Conservation (phyloP, 1,140 invertebrate genomes). For the Drosophila tani region DNA sequence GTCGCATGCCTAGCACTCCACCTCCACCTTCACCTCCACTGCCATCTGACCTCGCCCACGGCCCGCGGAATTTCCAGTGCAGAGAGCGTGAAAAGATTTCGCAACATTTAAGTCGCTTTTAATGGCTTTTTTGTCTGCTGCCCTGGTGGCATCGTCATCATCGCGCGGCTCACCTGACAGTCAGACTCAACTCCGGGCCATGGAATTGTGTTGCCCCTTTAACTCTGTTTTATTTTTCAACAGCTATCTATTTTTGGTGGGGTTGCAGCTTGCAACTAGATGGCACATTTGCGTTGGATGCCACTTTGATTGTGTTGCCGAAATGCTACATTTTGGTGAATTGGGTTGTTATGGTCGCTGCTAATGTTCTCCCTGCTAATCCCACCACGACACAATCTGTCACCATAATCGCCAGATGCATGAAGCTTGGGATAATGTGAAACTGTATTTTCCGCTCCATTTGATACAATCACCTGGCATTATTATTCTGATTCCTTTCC, state of each 20-base stretch:
- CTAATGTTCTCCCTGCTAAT: constrained; percentile 9
- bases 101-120: constrained; percentile 66
- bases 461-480: neutral
- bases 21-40: neutral
- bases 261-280: constrained; percentile 29
- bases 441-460: neutral
- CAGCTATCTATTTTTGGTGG: neutral
- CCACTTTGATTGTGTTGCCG: constrained; percentile 49
- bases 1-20: constrained; percentile 7
- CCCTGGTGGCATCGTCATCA: constrained; percentile 21
- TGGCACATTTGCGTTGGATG: constrained; percentile 48
- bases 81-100: constrained; percentile 57
- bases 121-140: constrained; percentile 73
- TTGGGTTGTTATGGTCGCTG: constrained; percentile 9
- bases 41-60: neutral
- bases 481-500: neutral
- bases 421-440: neutral
- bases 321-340: constrained; percentile 27
- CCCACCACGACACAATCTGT: constrained; percentile 29
- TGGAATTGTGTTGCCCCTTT: constrained; percentile 43
- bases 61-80: constrained; percentile 7
- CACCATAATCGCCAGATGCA: constrained; percentile 27
- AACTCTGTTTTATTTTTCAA: constrained; percentile 39
- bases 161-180: constrained; percentile 16
- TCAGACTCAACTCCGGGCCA: constrained; percentile 17